These are phyloP conservation scores for Zeugodacus cucurbitae DNA, from an alignment of 1,140 invertebrate species.

Conservation along the genomic window DNA sequence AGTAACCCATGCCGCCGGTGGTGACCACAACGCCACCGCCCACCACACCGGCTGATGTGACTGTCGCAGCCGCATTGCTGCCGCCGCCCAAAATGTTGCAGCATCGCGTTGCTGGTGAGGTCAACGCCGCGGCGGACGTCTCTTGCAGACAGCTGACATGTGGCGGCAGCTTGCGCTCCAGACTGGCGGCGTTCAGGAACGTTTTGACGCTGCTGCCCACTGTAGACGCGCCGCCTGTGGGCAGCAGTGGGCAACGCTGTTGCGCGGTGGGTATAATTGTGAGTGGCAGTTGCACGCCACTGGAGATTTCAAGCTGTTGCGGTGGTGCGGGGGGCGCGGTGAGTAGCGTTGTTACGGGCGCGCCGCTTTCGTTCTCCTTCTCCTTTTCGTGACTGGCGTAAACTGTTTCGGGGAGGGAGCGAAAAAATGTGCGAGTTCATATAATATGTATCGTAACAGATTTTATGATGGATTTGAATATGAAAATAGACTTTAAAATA, in stretches of 20 bases:
- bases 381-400: conserved; percentile 65
- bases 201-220: conserved; percentile 49
- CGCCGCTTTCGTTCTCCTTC: conserved; percentile 58
- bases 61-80: conserved; percentile 7
- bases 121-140: conserved; percentile 43
- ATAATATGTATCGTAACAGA: not conserved
- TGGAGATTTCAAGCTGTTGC: not conserved
- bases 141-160: conserved; percentile 41
- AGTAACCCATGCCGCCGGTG: conserved; percentile 49
- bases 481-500: too few species aligned
- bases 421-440: not conserved
- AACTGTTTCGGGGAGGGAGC: conserved; percentile 48
- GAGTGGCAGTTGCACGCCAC: conserved; percentile 56
- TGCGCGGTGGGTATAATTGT: conserved; percentile 64
- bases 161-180: conserved; percentile 35
- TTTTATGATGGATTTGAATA: not conserved
- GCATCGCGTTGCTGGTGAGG: conserved; percentile 60
- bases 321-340: conserved; percentile 10
- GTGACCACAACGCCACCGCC: conserved; percentile 41
- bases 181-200: conserved; percentile 47
- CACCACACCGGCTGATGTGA: conserved; percentile 17
- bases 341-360: conserved; percentile 45
- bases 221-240: conserved; percentile 23
- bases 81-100: conserved; percentile 50
- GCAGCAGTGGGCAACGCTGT: conserved; percentile 55